phyloP scores from a whole-genome alignment of 2,888 invertebrate species.

The Eumerus sabulonum region DNA sequence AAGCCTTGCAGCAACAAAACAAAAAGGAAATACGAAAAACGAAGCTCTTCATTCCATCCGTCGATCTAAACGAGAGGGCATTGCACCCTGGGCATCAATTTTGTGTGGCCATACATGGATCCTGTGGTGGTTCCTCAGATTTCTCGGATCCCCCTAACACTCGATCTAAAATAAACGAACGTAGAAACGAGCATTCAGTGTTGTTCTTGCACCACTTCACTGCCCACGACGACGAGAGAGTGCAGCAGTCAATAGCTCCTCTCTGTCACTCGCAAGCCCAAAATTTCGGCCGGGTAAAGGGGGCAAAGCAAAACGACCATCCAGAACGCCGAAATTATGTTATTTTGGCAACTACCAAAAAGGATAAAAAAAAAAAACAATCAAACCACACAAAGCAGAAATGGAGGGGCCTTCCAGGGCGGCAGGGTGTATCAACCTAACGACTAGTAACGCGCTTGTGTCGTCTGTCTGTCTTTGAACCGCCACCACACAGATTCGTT shows the following conservation, averaged over 20 bases:
- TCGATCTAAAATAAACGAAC: slow-evolving; percentile 53
- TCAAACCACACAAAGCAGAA: slow-evolving; percentile 23
- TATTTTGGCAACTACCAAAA: slow-evolving; percentile 45
- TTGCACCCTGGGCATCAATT: slow-evolving; percentile 63
- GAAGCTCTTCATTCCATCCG: slow-evolving; percentile 30
- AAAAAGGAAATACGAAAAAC: too few species aligned
- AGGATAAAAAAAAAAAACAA: slow-evolving; percentile 8
- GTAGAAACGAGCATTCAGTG: slow-evolving; percentile 33
- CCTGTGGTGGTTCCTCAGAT: slow-evolving; percentile 59
- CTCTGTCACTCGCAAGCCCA: slow-evolving; percentile 35
- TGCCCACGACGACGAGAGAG: slow-evolving; percentile 49
- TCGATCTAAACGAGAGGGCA: slow-evolving; percentile 52
- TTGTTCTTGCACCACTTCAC: slow-evolving; percentile 17
- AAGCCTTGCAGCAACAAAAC: slow-evolving; percentile 46
- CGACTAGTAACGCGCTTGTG: slow-evolving; percentile 48
- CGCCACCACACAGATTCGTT: slow-evolving; percentile 56
- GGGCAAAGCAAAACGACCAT: slow-evolving; percentile 15
- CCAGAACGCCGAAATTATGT: slow-evolving; percentile 31
- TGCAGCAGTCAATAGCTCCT: slow-evolving; percentile 64
- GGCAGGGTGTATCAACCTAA: neutral
- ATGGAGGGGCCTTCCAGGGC: neutral
- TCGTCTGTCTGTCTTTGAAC: slow-evolving; percentile 65
- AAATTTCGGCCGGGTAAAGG: too few species aligned
- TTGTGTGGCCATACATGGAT: slow-evolving; percentile 43
- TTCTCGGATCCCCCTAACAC: slow-evolving; percentile 49